Conservation (phyloP, 1,140 invertebrate species). For the Drosophila auraria region DNA sequence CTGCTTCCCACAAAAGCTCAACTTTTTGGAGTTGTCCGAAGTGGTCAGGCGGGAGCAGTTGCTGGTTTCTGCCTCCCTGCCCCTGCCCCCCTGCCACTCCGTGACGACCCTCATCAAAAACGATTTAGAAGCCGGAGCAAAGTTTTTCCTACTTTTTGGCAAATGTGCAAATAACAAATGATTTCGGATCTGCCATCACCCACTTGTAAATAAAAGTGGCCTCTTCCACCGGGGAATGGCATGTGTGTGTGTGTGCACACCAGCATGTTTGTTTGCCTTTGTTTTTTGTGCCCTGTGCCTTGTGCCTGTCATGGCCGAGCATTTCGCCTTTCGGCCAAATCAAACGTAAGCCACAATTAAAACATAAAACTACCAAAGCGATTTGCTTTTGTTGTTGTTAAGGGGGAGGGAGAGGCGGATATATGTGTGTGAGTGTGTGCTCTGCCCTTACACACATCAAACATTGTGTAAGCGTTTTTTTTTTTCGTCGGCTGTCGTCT, state of each 20-base stretch:
- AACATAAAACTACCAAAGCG: conserved; percentile 70
- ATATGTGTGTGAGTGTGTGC: conserved; percentile 5
- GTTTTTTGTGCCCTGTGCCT: conserved; percentile 52
- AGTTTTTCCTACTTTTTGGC: conserved; percentile 69
- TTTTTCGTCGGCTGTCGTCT: conserved; percentile 51
- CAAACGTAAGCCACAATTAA: conserved; percentile 82
- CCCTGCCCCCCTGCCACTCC: background rate
- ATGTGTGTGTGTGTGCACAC: conserved; percentile 55
- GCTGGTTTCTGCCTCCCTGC: background rate
- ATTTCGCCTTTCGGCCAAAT: conserved; percentile 72
- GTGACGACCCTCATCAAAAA: conserved; percentile 74
- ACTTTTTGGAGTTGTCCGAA: conserved; percentile 45
- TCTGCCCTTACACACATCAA: conserved; percentile 61
- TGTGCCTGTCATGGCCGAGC: conserved; percentile 67
- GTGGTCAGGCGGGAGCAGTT: conserved; percentile 41
- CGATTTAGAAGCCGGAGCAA: conserved; percentile 72
- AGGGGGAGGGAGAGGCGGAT: background rate
- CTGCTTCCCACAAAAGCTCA: conserved; percentile 15
- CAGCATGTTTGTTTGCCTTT: conserved; percentile 78
- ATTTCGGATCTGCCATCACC: conserved; percentile 77
- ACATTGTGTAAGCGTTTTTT: conserved; percentile 49
- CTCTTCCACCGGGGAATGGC: background rate
- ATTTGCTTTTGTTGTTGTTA: conserved; percentile 26
- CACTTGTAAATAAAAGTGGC: conserved; percentile 80
- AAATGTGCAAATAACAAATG: conserved; percentile 82